A percentile compares a stretch with the other conserved stretches of the same genome.
Evolutionary conservation across 2,113 vertebrate species (phyloP).

Genomic region (Halichoerus grypus): DNA sequence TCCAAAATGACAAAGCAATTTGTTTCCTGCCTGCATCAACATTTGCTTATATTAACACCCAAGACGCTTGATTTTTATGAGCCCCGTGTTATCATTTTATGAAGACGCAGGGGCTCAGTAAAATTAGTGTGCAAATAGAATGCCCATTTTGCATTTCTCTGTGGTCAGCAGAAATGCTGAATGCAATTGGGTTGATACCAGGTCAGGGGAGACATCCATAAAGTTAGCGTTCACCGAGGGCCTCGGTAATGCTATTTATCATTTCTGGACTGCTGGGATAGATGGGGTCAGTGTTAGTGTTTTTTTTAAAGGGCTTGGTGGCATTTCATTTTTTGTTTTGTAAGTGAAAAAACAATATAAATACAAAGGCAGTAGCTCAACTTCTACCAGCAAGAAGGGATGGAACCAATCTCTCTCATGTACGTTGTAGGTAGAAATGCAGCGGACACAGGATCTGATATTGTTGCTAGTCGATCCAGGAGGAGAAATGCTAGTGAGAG

Average conservation of each 20-base stretch:
- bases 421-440: neutral
- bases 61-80: conserved; percentile 93
- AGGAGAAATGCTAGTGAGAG: neutral
- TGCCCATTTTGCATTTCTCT: conserved; percentile 95
- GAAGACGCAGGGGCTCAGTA: conserved; percentile 88
- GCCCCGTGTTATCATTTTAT: conserved; percentile 89
- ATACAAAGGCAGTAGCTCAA: conserved; percentile 40
- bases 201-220: conserved; percentile 93
- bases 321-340: neutral
- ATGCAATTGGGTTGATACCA: conserved; percentile 93
- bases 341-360: conserved; percentile 68
- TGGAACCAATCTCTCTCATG: conserved; percentile 31
- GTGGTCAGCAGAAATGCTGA: conserved; percentile 93
- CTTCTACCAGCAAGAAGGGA: conserved; percentile 1
- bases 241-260: conserved; percentile 84
- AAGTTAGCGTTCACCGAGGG: conserved; percentile 88
- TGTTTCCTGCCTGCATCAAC: conserved; percentile 91
- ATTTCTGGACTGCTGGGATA: conserved; percentile 81
- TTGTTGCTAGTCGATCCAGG: neutral
- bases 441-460: neutral
- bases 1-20: conserved; percentile 91
- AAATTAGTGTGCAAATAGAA: conserved; percentile 91
- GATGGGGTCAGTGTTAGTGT: conserved; percentile 54
- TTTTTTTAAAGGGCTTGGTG: conserved; percentile 39
- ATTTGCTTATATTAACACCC: conserved; percentile 89